Percentiles rank a stretch among this genome's conserved stretches.
phyloP scores from a whole-genome alignment of 2,888 invertebrate species.

The Sturmia bella region DNA sequence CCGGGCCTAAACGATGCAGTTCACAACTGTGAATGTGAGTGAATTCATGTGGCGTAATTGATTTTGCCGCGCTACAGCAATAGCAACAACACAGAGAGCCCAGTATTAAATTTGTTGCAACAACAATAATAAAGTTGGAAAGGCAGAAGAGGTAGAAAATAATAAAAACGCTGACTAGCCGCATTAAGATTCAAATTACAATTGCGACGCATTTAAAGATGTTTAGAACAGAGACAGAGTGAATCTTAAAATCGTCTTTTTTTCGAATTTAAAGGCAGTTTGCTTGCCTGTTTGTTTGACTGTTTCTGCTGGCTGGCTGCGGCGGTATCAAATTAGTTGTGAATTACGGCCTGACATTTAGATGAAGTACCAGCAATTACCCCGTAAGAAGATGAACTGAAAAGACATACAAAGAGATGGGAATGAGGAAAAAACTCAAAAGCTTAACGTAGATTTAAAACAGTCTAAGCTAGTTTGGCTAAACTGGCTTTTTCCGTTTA shows the following conservation, averaged over 20 bases:
- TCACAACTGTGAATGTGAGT: constrained; percentile 63
- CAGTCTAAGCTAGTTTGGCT: constrained; percentile 23
- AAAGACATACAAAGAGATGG: constrained; percentile 33
- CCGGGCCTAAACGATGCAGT: constrained; percentile 55
- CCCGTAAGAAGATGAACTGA: constrained; percentile 48
- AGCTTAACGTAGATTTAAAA: constrained; percentile 43
- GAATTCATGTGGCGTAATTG: constrained; percentile 68
- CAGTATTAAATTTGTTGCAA: constrained; percentile 17
- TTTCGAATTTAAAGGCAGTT: no score
- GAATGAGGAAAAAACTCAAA: constrained; percentile 52
- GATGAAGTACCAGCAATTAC: constrained; percentile 79
- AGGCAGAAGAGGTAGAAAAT: not conserved
- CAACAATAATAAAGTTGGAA: constrained; percentile 37
- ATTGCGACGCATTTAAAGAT: constrained; percentile 67
- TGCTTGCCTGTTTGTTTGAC: constrained; percentile 45
- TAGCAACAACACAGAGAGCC: constrained; percentile 23
- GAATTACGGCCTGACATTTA: constrained; percentile 80
- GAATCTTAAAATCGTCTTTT: constrained; percentile 40
- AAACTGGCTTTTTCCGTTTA: constrained; percentile 40
- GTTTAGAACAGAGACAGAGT: constrained; percentile 50
- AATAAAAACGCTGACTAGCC: constrained; percentile 30
- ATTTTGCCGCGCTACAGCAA: constrained; percentile 64
- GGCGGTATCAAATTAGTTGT: constrained; percentile 73
- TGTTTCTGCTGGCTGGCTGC: no score
- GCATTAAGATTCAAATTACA: constrained; percentile 68